Evolutionary conservation across 1,140 invertebrate genomes (phyloP).

Genomic region (Cydia pomonella): DNA sequence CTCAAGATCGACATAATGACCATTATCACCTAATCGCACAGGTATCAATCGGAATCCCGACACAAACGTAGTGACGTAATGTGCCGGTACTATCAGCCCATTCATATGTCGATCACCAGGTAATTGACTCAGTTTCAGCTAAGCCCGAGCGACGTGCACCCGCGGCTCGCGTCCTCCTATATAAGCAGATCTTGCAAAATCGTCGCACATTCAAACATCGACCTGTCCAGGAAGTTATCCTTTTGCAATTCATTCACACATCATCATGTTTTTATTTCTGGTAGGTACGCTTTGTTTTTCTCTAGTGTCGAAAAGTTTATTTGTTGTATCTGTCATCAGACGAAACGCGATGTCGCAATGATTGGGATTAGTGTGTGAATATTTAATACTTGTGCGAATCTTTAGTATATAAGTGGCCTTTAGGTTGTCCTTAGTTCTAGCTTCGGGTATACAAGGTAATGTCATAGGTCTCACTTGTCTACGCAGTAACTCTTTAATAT

Average conservation of each 20-base stretch:
- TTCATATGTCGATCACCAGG: slow-evolving; percentile 66
- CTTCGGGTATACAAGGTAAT: slow-evolving; percentile 32
- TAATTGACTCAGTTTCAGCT: slow-evolving; percentile 69
- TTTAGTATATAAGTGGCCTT: slow-evolving; percentile 49
- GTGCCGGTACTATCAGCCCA: slow-evolving; percentile 41
- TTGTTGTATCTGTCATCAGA: slow-evolving; percentile 1
- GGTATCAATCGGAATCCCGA: slow-evolving; percentile 33
- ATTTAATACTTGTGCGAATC: slow-evolving; percentile 48
- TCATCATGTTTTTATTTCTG: slow-evolving; percentile 58
- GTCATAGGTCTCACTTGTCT: slow-evolving; percentile 11
- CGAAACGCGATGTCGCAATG: slow-evolving; percentile 53
- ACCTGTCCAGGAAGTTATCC: slow-evolving; percentile 70
- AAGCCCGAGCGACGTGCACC: slow-evolving; percentile 50
- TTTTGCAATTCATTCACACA: slow-evolving; percentile 48
- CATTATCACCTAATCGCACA: not conserved
- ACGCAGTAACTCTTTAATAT: slow-evolving; percentile 10
- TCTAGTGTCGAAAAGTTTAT: slow-evolving; percentile 39
- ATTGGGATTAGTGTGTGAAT: slow-evolving; percentile 49
- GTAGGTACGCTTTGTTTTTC: slow-evolving; percentile 54
- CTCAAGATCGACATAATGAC: too few species aligned
- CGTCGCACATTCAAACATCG: slow-evolving; percentile 72
- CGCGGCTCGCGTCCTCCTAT: slow-evolving; percentile 55
- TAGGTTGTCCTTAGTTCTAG: slow-evolving; percentile 31
- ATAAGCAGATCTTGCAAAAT: slow-evolving; percentile 73
- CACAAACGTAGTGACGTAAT: slow-evolving; percentile 42